A percentile compares a stretch with the other conserved stretches of the same genome.
Evolutionary conservation across 2,888 invertebrate genomes (phyloP).

Genomic region (Leptinotarsa juncta): DNA sequence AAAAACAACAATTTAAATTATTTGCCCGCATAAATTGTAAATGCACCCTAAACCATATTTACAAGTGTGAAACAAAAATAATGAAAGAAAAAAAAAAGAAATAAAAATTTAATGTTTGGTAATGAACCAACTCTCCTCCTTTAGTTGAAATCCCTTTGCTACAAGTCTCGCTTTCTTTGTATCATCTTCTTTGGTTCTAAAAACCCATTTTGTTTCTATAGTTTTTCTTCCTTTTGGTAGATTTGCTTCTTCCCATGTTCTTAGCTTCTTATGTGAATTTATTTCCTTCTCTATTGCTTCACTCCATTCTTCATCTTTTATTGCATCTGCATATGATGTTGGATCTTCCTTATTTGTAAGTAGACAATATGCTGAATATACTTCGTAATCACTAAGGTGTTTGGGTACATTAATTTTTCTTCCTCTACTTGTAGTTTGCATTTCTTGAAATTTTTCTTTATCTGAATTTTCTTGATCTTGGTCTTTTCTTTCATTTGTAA

Average conservation of each 20-base stretch:
- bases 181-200: constrained; percentile 37
- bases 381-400: constrained; percentile 13
- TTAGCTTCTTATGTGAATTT: constrained; percentile 40
- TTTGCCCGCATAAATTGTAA: too few relatives aligned
- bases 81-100: too few relatives aligned
- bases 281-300: constrained; percentile 34
- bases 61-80: too few relatives aligned
- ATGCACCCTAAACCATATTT: too few relatives aligned
- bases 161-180: constrained; percentile 36
- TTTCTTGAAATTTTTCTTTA: not conserved
- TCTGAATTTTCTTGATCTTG: not conserved
- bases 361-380: constrained; percentile 29
- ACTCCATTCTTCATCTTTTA: constrained; percentile 27
- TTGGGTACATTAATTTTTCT: constrained; percentile 36
- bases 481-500: not conserved
- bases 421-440: constrained; percentile 28
- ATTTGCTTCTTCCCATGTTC: constrained; percentile 34
- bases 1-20: too few relatives aligned
- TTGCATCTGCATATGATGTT: constrained; percentile 25
- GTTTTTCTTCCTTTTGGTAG: constrained; percentile 40
- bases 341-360: constrained; percentile 14
- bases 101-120: too few relatives aligned
- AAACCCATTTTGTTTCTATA: constrained; percentile 46
- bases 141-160: constrained; percentile 29
- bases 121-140: constrained; percentile 23